Conservation (phyloP, 1,140 invertebrate species). For the Hyposmocoma kahamanoa region DNA sequence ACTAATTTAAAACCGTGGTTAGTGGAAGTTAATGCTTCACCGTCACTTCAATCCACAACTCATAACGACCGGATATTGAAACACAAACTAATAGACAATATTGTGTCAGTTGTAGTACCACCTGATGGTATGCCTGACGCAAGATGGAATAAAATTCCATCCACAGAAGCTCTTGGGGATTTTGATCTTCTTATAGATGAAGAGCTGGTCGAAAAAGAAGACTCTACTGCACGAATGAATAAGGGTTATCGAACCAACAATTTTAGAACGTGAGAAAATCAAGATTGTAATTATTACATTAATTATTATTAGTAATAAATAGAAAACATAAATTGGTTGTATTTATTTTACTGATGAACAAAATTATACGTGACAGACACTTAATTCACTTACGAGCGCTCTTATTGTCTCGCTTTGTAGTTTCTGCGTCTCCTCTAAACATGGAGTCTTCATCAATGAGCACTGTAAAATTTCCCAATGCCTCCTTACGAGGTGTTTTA, state of each 20-base stretch:
- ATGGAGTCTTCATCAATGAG: constrained; percentile 88
- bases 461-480: constrained; percentile 91
- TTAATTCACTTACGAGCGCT: too few species aligned
- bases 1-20: constrained; percentile 90
- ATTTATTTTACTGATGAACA: too few species aligned
- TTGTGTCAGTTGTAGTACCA: constrained; percentile 92
- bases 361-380: too few species aligned
- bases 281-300: too few species aligned
- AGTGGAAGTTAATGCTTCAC: constrained; percentile 95
- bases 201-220: constrained; percentile 71
- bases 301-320: too few species aligned
- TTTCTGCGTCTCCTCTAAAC: constrained; percentile 67
- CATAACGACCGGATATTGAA: constrained; percentile 96
- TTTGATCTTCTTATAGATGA: constrained; percentile 93
- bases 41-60: constrained; percentile 94
- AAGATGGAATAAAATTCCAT: constrained; percentile 91
- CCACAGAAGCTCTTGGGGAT: constrained; percentile 85
- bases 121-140: constrained; percentile 93
- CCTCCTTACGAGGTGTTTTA: constrained; percentile 85
- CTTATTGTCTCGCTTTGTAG: too few species aligned
- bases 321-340: too few species aligned
- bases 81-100: constrained; percentile 95
- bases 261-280: neutral
- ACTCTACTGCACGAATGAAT: constrained; percentile 20
- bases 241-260: constrained; percentile 17